Evolutionary conservation across 1,140 invertebrate genomes (phyloP), one percentile per base, ranked within the genome.

Genomic region (Aphaenogaster rudis): DNA sequence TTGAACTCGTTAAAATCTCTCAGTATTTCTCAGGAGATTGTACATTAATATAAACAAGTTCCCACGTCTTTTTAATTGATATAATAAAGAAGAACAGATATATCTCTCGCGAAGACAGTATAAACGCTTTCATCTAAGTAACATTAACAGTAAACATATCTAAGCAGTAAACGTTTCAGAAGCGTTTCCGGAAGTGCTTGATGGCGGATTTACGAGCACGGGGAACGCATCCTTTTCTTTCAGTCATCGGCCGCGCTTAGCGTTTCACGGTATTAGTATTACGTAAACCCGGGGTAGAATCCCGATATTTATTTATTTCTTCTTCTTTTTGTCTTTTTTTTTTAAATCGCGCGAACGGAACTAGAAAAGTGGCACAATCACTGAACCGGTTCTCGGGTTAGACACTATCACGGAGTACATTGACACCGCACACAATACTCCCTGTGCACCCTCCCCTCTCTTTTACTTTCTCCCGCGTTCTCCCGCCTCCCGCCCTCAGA

Each of bases 391-490:
- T 80, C 59, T 67, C 54, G 66, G 33, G 42, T 48, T 81, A 33
- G 69, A 69, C 72, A 79, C 48, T 57, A 52, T 76, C 42, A 87
- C 67, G 84, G 66, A 79, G 72, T 72, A 61, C 64, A 84, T 89
- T 87, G 72, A 84, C 54, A 87, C 77, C 71, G 52, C 66, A 45
- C 59, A 78, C 48, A 84, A 74, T 84, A 67, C 39, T 52, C 59
- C 72, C 61, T 52, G 36, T 69, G 21, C 88, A 80, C 64, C 87
- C 52, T 67, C 33, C 87, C 67, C 67, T 45, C 21, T 66, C 57
- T 48, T 67, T 50, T 78, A 90, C 88, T 90, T 90, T 90, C 88
- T 90, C 88, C 67, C 48, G 9, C 45, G 42, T 50, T 61, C 42
- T 84, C 45, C 77, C 67, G 21, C 67, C 76, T 61, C 50, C 67